Conservation (phyloP, 2,888 invertebrate species). For the Synergus japonicus region DNA sequence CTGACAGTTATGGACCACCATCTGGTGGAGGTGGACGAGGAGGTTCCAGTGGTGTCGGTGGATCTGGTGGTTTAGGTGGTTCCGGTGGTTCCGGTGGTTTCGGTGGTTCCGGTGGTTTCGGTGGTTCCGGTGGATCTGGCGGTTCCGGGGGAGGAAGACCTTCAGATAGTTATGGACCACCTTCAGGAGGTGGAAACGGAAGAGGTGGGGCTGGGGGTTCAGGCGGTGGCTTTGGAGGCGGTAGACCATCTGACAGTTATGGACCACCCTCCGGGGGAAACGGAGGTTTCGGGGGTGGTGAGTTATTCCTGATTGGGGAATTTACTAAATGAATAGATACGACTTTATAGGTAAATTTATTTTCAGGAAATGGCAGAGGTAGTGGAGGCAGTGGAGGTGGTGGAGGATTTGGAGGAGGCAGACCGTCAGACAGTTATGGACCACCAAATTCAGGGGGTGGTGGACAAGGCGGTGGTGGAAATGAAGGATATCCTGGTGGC, state of each 20-base stretch:
- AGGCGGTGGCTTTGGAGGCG: conserved; percentile 60
- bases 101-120: conserved; percentile 56
- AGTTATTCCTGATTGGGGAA: neutral
- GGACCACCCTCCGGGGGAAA: conserved; percentile 60
- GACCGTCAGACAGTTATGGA: conserved; percentile 63
- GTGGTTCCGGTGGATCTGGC: conserved; percentile 59
- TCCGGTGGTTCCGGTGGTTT: conserved; percentile 58
- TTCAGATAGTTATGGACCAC: conserved; percentile 72
- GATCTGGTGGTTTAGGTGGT: conserved; percentile 62
- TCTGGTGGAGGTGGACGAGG: conserved; percentile 51
- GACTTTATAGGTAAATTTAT: conserved; percentile 68
- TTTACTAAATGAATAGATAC: conserved; percentile 63
- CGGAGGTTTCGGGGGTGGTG: conserved; percentile 51
- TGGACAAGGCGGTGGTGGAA: conserved; percentile 57
- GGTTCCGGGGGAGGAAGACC: conserved; percentile 59
- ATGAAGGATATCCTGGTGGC: conserved; percentile 59
- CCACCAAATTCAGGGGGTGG: conserved; percentile 61
- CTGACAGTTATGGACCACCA: conserved; percentile 52
- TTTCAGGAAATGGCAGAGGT: conserved; percentile 49
- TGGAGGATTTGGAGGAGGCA: conserved; percentile 58
- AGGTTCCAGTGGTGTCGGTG: conserved; percentile 59
- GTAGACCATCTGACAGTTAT: conserved; percentile 62
- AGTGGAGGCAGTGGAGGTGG: conserved; percentile 56
- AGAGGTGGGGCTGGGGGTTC: conserved; percentile 51
- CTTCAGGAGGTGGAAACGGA: conserved; percentile 48